Evolutionary conservation across 2,113 vertebrate species (phyloP).

Genomic region (Pygoscelis antarcticus): DNA sequence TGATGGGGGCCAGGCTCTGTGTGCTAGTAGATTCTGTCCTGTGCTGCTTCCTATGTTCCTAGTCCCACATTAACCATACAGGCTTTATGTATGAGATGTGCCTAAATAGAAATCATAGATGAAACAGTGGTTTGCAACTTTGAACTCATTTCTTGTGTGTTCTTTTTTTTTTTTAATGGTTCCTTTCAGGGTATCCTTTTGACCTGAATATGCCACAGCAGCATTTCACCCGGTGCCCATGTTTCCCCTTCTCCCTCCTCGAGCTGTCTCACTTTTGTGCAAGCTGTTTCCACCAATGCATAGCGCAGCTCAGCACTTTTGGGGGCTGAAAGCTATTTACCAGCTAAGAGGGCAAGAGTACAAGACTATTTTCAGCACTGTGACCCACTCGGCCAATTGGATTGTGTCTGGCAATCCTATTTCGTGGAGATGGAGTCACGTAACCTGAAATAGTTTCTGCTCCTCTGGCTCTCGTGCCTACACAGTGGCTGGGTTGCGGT

Average conservation of each 20-base stretch:
- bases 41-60: not conserved
- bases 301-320: slow-evolving; percentile 37
- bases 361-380: slow-evolving; percentile 46
- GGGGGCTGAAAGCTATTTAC: slow-evolving; percentile 50
- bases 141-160: fast-evolving
- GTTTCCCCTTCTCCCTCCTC: not conserved
- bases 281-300: not conserved
- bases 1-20: not conserved
- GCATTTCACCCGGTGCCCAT: not conserved
- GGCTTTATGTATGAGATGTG: not conserved
- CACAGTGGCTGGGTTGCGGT: fast-evolving
- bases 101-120: not conserved
- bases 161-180: no score
- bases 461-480: not conserved
- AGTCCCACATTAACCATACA: not conserved
- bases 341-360: slow-evolving; percentile 48
- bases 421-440: not conserved
- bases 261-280: not conserved
- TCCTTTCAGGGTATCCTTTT: not conserved
- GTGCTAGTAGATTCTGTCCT: not conserved
- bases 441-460: slow-evolving; percentile 53
- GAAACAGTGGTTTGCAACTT: not conserved
- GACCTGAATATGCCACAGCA: not conserved
- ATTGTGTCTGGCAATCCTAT: slow-evolving; percentile 66
- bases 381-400: slow-evolving; percentile 47